phyloP scores from a whole-genome alignment of 2,113 vertebrate species.

The Mixornis gularis region DNA sequence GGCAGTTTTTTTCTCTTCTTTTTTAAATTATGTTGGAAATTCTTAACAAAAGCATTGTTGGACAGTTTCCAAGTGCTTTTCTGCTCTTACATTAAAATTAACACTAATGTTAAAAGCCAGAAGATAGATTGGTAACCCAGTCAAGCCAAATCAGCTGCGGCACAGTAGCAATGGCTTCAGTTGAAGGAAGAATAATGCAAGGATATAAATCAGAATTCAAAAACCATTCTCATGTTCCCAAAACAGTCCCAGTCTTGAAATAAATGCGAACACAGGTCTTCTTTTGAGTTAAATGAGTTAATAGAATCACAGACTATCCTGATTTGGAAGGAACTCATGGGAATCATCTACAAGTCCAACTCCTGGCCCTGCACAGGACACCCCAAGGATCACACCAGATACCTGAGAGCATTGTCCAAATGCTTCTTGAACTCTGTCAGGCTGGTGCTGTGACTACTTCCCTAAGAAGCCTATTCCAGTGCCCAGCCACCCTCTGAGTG shows the following conservation, averaged over 20 bases:
- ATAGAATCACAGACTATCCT: neutral
- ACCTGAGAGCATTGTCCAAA: neutral
- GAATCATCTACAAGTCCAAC: neutral
- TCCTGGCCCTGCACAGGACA: neutral
- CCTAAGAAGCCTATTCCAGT: neutral
- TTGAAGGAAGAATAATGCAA: neutral
- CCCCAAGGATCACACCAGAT: neutral
- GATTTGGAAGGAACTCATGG: neutral
- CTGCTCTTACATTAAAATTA: neutral
- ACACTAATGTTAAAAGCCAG: neutral
- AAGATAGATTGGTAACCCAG: neutral
- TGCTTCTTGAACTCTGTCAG: neutral
- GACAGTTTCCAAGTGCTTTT: neutral
- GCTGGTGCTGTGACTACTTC: neutral
- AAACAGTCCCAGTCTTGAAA: neutral
- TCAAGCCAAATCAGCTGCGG: neutral
- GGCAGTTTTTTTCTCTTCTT: neutral
- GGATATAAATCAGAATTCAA: neutral
- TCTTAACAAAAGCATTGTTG: neutral
- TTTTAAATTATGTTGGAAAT: neutral
- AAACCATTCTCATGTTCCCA: neutral
- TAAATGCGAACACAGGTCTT: neutral
- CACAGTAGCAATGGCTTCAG: neutral
- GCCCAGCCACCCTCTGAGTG: neutral
- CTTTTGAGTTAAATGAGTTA: neutral